Conservation (phyloP, 2,888 invertebrate species). For the Venustoraphidia nigricollis region DNA sequence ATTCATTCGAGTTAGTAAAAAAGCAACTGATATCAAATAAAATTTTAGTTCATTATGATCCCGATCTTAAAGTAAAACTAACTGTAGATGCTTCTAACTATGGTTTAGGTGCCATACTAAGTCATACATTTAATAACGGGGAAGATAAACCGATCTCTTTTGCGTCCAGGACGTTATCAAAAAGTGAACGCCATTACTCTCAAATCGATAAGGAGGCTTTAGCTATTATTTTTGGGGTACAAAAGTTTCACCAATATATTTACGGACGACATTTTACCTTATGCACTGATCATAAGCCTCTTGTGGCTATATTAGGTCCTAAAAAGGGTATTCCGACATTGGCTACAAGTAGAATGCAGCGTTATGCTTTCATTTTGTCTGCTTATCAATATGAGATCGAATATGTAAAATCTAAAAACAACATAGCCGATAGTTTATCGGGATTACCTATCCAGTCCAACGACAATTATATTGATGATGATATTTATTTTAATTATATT, state of each 20-base stretch:
- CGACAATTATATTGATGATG: neutral
- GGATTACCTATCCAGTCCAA: constrained; percentile 6
- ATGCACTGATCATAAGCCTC: constrained; percentile 19
- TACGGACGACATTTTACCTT: constrained; percentile 20
- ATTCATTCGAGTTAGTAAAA: too few species aligned
- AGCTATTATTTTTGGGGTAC: constrained; percentile 20
- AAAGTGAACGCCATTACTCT: constrained; percentile 13
- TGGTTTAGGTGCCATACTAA: constrained; percentile 17
- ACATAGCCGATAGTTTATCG: constrained; percentile 15
- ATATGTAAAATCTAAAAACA: constrained; percentile 11
- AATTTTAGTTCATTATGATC: too few species aligned
- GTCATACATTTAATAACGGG: constrained; percentile 16
- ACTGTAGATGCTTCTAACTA: constrained; percentile 4
- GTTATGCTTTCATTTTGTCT: constrained; percentile 13
- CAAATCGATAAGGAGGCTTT: constrained; percentile 16
- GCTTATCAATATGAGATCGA: constrained; percentile 13
- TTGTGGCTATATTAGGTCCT: constrained; percentile 17
- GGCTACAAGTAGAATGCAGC: constrained; percentile 16
- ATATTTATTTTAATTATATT: too few species aligned
- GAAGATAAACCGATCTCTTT: constrained; percentile 19
- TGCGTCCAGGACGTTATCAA: constrained; percentile 16
- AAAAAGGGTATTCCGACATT: constrained; percentile 18
- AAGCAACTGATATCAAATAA: too few species aligned
- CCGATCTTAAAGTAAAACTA: too few species aligned
- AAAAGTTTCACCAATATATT: constrained; percentile 21